Evolutionary conservation across 1,140 invertebrate genomes (phyloP), one percentile per base, ranked within the genome.

Genomic region (Heliconius himera): DNA sequence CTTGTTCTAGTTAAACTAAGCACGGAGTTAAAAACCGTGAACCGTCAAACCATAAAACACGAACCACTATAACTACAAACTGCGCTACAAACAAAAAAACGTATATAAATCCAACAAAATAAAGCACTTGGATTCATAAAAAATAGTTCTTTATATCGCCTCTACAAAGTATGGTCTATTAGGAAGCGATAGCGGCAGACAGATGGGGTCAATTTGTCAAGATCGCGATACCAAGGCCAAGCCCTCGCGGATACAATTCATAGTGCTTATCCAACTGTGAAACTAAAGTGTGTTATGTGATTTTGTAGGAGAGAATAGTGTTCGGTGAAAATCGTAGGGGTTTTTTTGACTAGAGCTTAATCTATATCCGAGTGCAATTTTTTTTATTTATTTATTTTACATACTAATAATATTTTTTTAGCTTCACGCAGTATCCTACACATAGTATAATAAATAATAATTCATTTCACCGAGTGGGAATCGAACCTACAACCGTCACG

Each of bases 111-210:
- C 26, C 11, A 29, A 11, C 60, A 29, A 66, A 66, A 29, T 29
- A 29, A 66, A 66, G 16, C 8, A 66, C 60, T 66, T 16, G 26
- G n/a, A 66, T 66, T 66, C 60, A 66, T 66, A 66, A 33, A 70
- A 76, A 76, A 76, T 76, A 76, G 66, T 76, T 66, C 74, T 20
- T 26, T 70, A 54, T 76, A 76, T 76, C 66, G 66, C 74, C 66
- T 66, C 70, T 76, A 70, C 36, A 66, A 66, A 73, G 76, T 71
- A 73, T 77, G 70, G 71, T 77, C 76, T 71, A 70, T 77, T 33
- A 77, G 70, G 22, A 76, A 70, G 38, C 60, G 76, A 77, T 77
- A 77, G 49, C 33, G 76, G 76, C 71, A 73, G 70, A 77, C 70
- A 36, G 49, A 77, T 77, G 26, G 26, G 29, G 18, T 41, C 46